Evolutionary conservation across 2,888 invertebrate species (phyloP), one percentile per base, ranked within the genome.

Genomic region (Platynereis dumerilii): DNA sequence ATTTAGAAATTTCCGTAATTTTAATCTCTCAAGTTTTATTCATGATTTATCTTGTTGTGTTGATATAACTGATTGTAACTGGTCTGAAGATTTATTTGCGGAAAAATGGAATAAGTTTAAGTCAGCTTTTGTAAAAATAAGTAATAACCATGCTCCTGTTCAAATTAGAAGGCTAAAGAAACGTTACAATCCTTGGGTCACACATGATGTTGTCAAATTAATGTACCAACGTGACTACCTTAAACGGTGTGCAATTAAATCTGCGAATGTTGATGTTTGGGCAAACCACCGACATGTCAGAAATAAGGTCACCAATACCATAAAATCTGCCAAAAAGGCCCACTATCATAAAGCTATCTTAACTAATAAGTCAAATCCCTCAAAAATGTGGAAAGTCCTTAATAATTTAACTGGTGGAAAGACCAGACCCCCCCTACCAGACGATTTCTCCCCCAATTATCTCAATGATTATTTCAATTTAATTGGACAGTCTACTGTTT

Each of bases 221-320:
- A 48, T 48, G 48, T 48, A 48, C 48, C n/a, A 48, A 12, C n/a
- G 48, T n/a, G 48, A 48, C n/a, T 48, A 48, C 22, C n/a, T 22
- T 5, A 48, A 20, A 22, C 3, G 22, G 17, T 10, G 17, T 10
- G 48, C 48, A 12, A n/a, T 20, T n/a, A 5, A 20, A 7, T 20
- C 48, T 20, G 7, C 20, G 5, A 22, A 48, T 48, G 22, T 3
- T 48, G 48, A 48, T n/a, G 3, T 48, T 10, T n/a, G 22, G 48
- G 17, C n/a, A 12, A n/a, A 48, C 7, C 17, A 48, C 17, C 5
- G 48, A 48, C n/a, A 20, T n/a, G n/a, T 48, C 20, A n/a, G 48
- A 48, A 48, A 48, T n/a, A n/a, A 48, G 48, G 48, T 48, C 3
- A 48, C 48, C 17, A 20, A 48, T n/a, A 5, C 7, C 20, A 48